Conservation (phyloP, 2,113 vertebrate genomes). For the Corythornis cristatus region DNA sequence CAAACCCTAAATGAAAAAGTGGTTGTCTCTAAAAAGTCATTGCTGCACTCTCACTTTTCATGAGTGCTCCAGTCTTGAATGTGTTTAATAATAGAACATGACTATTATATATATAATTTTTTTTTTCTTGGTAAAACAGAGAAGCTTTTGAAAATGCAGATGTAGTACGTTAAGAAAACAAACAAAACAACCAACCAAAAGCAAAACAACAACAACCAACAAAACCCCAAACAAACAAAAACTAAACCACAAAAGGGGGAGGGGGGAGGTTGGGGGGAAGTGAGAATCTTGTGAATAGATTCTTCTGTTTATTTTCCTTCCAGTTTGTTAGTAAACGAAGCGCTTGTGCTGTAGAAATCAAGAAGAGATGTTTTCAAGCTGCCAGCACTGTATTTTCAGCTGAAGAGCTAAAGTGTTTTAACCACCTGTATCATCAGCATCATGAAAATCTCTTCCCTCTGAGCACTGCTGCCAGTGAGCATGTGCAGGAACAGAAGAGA, state of each 20-base stretch:
- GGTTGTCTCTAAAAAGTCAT: neutral
- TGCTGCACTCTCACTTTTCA: neutral
- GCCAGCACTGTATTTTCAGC: neutral
- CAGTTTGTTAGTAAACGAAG: slow-evolving; percentile 30
- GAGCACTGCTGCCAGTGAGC: neutral
- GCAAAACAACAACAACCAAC: too few species aligned
- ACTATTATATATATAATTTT: neutral
- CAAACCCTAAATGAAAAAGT: neutral
- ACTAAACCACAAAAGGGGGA: neutral
- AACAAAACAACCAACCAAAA: neutral
- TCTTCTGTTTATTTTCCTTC: slow-evolving; percentile 6
- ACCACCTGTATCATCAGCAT: neutral
- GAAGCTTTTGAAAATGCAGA: neutral
- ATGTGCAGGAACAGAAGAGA: neutral
- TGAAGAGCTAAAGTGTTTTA: neutral
- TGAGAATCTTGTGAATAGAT: neutral
- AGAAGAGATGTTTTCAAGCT: neutral
- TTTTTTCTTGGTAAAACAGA: neutral
- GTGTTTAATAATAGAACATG: neutral
- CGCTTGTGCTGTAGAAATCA: neutral
- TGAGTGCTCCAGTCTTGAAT: neutral
- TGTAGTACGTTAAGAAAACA: neutral
- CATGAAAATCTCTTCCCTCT: neutral
- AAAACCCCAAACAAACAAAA: too few species aligned
- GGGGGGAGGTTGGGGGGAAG: neutral